Evolutionary conservation across 2,113 vertebrate species (phyloP), one percentile per base, ranked within the genome.

Genomic region (Ploceus nigricollis): DNA sequence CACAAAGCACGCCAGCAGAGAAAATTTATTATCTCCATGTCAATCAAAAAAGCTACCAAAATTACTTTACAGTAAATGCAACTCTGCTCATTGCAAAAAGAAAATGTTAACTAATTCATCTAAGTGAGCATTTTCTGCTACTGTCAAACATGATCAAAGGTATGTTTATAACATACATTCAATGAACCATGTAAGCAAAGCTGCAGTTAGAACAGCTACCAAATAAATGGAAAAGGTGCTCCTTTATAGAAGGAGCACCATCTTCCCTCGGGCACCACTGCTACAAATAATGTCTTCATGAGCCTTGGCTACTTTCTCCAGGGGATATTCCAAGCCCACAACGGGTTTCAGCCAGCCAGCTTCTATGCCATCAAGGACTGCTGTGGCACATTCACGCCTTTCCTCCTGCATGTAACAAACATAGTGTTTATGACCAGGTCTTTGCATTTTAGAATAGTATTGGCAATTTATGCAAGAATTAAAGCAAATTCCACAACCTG

Each of bases 291-390:
- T 98, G 71, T 98, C 96, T 63, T 98, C 86, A 22, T 99, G 98
- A 84, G 98, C 98, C 65, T 98, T 80, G 9, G 68, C 85, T 1
- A 35, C 98, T 30, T 98, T 96, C 72, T 98, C 98, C 91, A 99
- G 63, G 0, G 97, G 91, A 58, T 98, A 99, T 53, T 98, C 96
- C 18, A 94, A 70, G 47, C 98, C 98, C 23, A 98, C 89, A 1
- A 73, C n/a, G 1, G 98, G 99, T 60, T 56, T 98, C 94, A 99
- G 89, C 98, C 98, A 99, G 53, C 98, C 98, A 79, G 95, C 87
- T 65, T 98, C 98, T 60, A 98, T 96, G 25, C 99, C 99, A 23
- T 97, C 97, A 30, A 97, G 97, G 42, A 99, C 11, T 3, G 97
- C 97, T 2, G 97, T 76, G 6, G 97, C 97, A 48, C 93, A 97